Conservation (phyloP, 2,888 invertebrate genomes). For the Andrena trimmerana region DNA sequence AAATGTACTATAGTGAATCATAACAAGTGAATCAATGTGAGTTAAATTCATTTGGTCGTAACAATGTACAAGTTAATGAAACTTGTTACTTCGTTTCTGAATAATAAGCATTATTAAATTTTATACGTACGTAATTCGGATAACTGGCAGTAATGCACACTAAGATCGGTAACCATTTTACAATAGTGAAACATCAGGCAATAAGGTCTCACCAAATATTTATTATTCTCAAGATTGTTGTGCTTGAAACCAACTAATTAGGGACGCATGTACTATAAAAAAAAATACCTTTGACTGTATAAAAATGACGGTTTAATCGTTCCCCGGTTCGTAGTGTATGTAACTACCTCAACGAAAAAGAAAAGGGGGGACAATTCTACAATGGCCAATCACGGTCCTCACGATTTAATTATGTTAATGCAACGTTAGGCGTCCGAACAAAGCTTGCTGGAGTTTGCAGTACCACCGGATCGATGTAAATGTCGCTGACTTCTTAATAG, state of each 20-base stretch:
- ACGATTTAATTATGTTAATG: conserved; percentile 74
- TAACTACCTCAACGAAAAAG: background rate
- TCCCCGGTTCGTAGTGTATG: too few relatives aligned
- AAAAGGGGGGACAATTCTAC: conserved; percentile 32
- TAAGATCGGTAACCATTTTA: background rate
- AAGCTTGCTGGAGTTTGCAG: conserved; percentile 32
- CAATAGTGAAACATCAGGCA: background rate
- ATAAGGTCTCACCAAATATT: background rate
- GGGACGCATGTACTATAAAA: background rate
- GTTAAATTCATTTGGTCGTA: too few relatives aligned
- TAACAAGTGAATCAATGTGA: too few relatives aligned
- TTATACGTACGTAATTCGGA: too few relatives aligned
- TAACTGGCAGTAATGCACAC: background rate
- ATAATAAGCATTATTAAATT: too few relatives aligned
- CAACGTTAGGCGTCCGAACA: conserved; percentile 45
- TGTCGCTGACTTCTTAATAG: conserved; percentile 69
- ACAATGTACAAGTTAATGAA: too few relatives aligned
- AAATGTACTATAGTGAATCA: too few relatives aligned
- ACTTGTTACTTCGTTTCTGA: too few relatives aligned
- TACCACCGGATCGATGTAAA: conserved; percentile 57
- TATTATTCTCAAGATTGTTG: background rate
- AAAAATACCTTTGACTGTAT: background rate
- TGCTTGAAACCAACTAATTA: background rate
- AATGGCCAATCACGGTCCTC: conserved; percentile 69
- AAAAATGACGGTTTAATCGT: background rate